A percentile compares a stretch with the other conserved stretches of the same genome.
Conservation (phyloP, 2,888 invertebrate species). For the Pachymerium ferrugineum region DNA sequence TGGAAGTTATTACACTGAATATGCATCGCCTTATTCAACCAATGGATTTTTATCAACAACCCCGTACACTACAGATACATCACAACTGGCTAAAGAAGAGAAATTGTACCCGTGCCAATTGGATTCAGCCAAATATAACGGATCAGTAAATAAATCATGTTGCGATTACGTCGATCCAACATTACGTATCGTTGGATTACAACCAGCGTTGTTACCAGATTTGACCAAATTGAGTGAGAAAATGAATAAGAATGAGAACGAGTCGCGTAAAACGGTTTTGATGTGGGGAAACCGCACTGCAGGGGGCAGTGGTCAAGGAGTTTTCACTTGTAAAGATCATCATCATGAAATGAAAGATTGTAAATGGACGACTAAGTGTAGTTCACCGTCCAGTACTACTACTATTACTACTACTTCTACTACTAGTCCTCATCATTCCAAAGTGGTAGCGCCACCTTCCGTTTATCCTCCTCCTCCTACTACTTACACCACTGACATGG, state of each 20-base stretch:
- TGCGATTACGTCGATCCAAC: conserved; percentile 36
- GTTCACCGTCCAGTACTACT: conserved; percentile 39
- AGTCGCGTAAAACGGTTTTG: conserved; percentile 77
- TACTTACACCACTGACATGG: conserved; percentile 38
- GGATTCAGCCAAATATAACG: conserved; percentile 47
- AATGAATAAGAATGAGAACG: conserved; percentile 45
- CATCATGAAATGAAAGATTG: conserved; percentile 29
- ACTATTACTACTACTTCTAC: no score
- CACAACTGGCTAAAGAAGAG: conserved; percentile 43
- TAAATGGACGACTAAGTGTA: conserved; percentile 38
- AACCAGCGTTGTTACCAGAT: conserved; percentile 40
- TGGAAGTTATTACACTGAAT: conserved; percentile 63
- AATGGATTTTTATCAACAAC: conserved; percentile 73
- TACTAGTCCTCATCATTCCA: conserved; percentile 37
- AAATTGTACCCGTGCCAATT: conserved; percentile 59
- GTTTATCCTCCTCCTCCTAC: no score
- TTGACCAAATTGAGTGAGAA: conserved; percentile 40
- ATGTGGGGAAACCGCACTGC: conserved; percentile 68
- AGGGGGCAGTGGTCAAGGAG: neutral
- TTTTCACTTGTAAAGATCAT: conserved; percentile 34
- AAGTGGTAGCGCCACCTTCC: conserved; percentile 41
- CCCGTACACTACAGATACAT: conserved; percentile 35
- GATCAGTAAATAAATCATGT: conserved; percentile 38
- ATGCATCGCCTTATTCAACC: conserved; percentile 48
- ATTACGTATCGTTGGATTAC: conserved; percentile 38